Conservation (phyloP, 2,113 vertebrate species). For the Tauraco erythrolophus region DNA sequence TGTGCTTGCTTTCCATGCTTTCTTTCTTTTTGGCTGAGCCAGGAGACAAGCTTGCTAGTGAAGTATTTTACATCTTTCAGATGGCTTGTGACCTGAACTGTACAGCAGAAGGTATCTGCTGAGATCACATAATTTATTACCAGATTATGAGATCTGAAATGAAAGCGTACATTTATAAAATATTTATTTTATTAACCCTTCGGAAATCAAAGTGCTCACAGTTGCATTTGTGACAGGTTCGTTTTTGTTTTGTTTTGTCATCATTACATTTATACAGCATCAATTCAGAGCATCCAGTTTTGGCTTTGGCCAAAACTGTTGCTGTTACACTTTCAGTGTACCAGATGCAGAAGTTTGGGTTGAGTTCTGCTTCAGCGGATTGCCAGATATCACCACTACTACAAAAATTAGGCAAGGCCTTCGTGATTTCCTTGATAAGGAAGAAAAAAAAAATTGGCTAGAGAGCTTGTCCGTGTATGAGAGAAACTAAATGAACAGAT, state of each 20-base stretch:
- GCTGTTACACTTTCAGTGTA: slow-evolving; percentile 32
- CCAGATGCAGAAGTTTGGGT: slow-evolving; percentile 18
- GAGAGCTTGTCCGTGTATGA: neutral
- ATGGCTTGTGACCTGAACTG: slow-evolving; percentile 99
- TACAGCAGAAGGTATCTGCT: slow-evolving; percentile 99
- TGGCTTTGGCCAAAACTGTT: slow-evolving; percentile 35
- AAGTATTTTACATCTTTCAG: slow-evolving; percentile 98
- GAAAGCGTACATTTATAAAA: slow-evolving; percentile 64
- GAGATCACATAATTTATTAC: slow-evolving; percentile 87
- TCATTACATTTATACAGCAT: slow-evolving; percentile 45
- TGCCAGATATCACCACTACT: neutral
- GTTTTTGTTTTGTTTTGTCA: slow-evolving; percentile 56
- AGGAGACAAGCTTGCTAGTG: slow-evolving; percentile 93
- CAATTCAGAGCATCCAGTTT: slow-evolving; percentile 39
- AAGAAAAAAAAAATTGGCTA: neutral
- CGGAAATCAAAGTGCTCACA: slow-evolving; percentile 65
- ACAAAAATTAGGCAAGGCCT: neutral
- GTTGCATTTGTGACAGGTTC: slow-evolving; percentile 54
- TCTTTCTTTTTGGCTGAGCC: slow-evolving; percentile 88
- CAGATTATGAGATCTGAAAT: slow-evolving; percentile 87
- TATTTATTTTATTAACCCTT: slow-evolving; percentile 65
- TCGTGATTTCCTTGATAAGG: neutral
- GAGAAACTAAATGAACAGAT: neutral
- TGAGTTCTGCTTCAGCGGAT: slow-evolving; percentile 49
- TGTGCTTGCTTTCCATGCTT: slow-evolving; percentile 82